Evolutionary conservation across 2,797 vertebrate genomes (phyloP), one percentile per base, ranked within the genome.

Genomic region (Leptodactylus fallax): DNA sequence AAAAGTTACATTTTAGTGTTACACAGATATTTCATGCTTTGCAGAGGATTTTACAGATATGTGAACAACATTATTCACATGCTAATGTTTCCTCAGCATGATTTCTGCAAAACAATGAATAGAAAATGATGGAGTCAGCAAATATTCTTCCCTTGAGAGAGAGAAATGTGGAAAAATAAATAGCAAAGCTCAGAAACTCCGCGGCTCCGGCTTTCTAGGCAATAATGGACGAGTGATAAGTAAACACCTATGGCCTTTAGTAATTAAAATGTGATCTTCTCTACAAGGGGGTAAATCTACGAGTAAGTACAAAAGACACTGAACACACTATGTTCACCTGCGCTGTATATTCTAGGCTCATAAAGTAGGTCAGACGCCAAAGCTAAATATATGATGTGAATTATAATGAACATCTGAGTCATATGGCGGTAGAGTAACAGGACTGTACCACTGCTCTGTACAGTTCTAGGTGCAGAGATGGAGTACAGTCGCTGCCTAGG

Each of bases 311-410:
- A n/a, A n/a, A n/a, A n/a, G n/a, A n/a, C n/a, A n/a, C n/a, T n/a
- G n/a, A n/a, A n/a, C n/a, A n/a, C n/a, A n/a, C n/a, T n/a, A n/a
- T n/a, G n/a, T n/a, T n/a, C n/a, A 69, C 17, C 60, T 25, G 63
- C 16, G 81, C 12, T 82, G 17, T 51, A 25, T 47, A 72, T 56
- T 82, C 65, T 69, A 81, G 9, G 51, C 25, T 36, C 21, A 83
- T 55, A 36, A 83, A 71, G 25, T 82, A 69, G 81, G 81, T 82
- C 81, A 82, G 27, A 14, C 6, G n/a, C 53, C 67, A 56, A 19
- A 12, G 45, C 23, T 6, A 56, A 83, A 72, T 16, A 53, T 11
- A 60, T 23, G 23, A 25, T 3, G 72, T 53, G 19, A n/a, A 14
- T 79, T 83, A 63, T 55, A 55, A 91, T 53, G 51, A 53, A 53